Percentiles rank a stretch among this genome's conserved stretches.
Conservation (phyloP, 2,113 vertebrate species). For the Sporophila hypoxantha region DNA sequence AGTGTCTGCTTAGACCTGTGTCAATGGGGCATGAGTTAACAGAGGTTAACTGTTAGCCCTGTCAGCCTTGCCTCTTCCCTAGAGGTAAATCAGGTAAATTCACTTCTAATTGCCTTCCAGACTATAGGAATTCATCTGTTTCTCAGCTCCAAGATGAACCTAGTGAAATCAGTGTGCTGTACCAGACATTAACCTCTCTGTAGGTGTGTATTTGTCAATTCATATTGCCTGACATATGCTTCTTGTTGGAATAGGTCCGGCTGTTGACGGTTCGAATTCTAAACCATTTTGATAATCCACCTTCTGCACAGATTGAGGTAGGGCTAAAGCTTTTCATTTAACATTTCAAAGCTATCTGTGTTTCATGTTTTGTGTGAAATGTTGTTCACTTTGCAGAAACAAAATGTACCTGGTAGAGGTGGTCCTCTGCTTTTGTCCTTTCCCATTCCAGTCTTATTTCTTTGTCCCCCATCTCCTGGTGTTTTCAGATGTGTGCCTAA, state of each 20-base stretch:
- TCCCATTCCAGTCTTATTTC: not conserved
- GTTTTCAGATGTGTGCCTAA: not conserved
- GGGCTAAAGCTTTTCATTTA: not conserved
- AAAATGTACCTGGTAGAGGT: not conserved
- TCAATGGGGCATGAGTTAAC: not conserved
- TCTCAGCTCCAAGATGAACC: not conserved
- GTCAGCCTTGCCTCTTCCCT: not conserved
- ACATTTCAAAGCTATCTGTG: not conserved
- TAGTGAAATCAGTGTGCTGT: not conserved
- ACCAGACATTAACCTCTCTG: not conserved
- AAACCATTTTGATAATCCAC: conserved; percentile 80
- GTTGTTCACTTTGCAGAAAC: not conserved
- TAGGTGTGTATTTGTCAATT: not conserved
- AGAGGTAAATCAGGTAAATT: not conserved
- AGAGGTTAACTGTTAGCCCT: not conserved
- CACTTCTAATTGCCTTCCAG: not conserved
- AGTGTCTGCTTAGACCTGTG: not conserved
- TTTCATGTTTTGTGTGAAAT: not conserved
- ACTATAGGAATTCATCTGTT: not conserved
- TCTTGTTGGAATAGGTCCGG: conserved; percentile 76
- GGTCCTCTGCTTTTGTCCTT: not conserved
- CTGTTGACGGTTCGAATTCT: conserved; percentile 88
- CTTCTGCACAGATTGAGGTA: conserved; percentile 79
- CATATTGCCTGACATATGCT: not conserved
- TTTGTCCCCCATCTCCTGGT: not conserved